Base-by-base conservation (phyloP, 2,797 vertebrate species). In the Galago senegalensis region DNA sequence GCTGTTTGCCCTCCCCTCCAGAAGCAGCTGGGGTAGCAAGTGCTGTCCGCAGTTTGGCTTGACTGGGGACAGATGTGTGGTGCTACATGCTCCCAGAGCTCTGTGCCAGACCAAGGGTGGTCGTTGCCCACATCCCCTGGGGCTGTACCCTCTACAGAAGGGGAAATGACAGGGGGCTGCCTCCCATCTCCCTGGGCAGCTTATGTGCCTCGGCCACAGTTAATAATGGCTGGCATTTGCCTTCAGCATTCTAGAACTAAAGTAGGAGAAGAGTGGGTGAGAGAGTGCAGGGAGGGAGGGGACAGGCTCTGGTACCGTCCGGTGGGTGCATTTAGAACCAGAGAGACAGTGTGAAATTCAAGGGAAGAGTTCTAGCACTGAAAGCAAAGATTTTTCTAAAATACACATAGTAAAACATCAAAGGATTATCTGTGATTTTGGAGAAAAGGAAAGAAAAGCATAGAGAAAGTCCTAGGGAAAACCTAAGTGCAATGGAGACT, bases 401-500 rank as follows among this genome's bases (percentile, higher is more conserved):
- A 88, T 53, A 53, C 49, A 53, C 49, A 53, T 60, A 72, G 27
- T 73, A 58, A 70, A 89, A 85, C 49, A 43, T 25, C 46, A 31
- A 76, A 89, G 7, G 34, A 20, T 27, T 12, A 69, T 12, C 13
- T 69, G 27, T 72, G 43, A 53, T 61, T 86, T 70, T 31, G 8
- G 20, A 18, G 7, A 89, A 21, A 70, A 25, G 25, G 10, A 12
- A 34, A 40, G n/a, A 53, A 58, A 40, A 21, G 27, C 9, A 23
- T 1, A 56, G 21, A 82, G 58, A 73, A 29, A 27, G 21, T 12
- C 5, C 5, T 0, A 58, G 29, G 18, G 49, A 20, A 21, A 73
- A 73, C 21, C 2, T 0, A 25, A 12, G n/a, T 1, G 27, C 2
- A 0, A 0, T 2, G 9, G 29, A 20, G 1, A 4, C 2, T 4